Evolutionary conservation across 2,797 vertebrate species (phyloP).

Genomic region (Muscicapa comitata): DNA sequence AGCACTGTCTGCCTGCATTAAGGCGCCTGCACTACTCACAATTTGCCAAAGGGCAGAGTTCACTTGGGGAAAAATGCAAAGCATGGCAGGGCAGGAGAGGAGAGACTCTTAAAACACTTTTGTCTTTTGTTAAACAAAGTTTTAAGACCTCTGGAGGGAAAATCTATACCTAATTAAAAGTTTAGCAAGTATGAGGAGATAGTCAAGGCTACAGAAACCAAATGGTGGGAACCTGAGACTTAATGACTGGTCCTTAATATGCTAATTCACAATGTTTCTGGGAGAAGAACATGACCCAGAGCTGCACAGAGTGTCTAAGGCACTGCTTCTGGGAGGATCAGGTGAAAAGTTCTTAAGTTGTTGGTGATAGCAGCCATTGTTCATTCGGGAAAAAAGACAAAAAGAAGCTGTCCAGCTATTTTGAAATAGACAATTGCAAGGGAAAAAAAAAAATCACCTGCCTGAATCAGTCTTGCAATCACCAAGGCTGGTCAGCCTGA

Average conservation of each 20-base stretch:
- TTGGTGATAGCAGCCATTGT: not conserved
- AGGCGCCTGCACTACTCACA: not conserved
- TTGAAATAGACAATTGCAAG: not conserved
- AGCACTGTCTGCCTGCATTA: not conserved
- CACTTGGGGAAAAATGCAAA: not conserved
- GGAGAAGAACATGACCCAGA: not conserved
- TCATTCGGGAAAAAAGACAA: not conserved
- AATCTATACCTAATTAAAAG: not conserved
- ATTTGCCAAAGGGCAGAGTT: not conserved
- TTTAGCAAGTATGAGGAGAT: not conserved
- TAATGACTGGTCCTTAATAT: not conserved
- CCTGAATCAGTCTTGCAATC: not conserved
- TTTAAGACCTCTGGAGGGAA: not conserved
- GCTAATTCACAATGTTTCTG: not conserved
- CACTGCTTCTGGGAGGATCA: not conserved
- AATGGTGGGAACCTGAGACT: not conserved
- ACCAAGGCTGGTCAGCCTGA: not conserved
- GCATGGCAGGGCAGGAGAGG: not conserved
- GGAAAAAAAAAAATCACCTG: not conserved
- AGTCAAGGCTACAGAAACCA: not conserved
- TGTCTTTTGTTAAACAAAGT: not conserved
- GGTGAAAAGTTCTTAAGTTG: not conserved
- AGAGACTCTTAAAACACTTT: not conserved
- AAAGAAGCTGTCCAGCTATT: not conserved
- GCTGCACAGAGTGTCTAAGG: not conserved